Conservation (phyloP, 1,140 invertebrate species). For the Leptopilina clavipes region DNA sequence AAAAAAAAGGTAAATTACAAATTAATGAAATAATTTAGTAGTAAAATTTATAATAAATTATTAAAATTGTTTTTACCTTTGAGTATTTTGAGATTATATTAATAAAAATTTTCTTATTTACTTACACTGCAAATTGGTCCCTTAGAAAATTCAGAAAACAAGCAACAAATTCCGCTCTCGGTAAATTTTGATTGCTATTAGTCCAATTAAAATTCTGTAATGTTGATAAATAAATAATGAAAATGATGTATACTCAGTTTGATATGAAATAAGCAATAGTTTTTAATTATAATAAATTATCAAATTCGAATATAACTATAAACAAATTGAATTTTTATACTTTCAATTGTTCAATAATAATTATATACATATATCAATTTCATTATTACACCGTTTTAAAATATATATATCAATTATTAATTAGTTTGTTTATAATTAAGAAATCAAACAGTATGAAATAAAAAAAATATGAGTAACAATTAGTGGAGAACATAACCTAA, state of each 20-base stretch:
- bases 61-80: too few relatives aligned
- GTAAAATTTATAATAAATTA: too few relatives aligned
- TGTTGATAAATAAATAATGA: background rate
- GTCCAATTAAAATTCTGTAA: slow-evolving; percentile 46
- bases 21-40: too few relatives aligned
- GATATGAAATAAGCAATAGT: slow-evolving; percentile 30
- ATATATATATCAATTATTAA: too few relatives aligned
- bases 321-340: too few relatives aligned
- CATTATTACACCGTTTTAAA: too few relatives aligned
- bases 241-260: background rate
- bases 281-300: too few relatives aligned
- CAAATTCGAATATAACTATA: too few relatives aligned
- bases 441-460: background rate
- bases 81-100: slow-evolving; percentile 30
- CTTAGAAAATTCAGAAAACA: slow-evolving; percentile 53
- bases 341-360: too few relatives aligned
- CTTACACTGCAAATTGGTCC: slow-evolving; percentile 55
- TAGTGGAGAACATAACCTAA: slow-evolving; percentile 31
- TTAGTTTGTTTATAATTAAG: too few relatives aligned
- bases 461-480: background rate
- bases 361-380: too few relatives aligned
- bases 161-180: slow-evolving; percentile 48
- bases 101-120: slow-evolving; percentile 29
- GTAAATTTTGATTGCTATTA: slow-evolving; percentile 46
- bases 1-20: background rate